Evolutionary conservation across 2,113 vertebrate species (phyloP).

Genomic region (Oryzias celebensis): DNA sequence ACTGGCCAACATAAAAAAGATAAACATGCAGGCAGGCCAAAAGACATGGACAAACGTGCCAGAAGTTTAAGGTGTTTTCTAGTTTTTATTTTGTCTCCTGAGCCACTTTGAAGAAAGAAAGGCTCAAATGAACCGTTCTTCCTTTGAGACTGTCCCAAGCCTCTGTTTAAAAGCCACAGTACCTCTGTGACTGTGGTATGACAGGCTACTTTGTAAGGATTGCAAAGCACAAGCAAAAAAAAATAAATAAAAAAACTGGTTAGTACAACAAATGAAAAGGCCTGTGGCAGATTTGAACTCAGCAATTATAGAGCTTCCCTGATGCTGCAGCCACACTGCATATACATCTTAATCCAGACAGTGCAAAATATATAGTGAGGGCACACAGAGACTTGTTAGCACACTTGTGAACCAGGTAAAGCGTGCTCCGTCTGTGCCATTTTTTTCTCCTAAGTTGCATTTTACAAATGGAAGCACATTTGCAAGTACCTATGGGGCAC

Average conservation of each 20-base stretch:
- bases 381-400: background rate
- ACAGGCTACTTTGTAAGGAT: constrained; percentile 21
- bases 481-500: no score
- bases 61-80: background rate
- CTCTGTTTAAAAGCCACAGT: constrained; percentile 38
- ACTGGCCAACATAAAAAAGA: constrained; percentile 10
- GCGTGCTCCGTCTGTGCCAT: no score
- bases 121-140: constrained; percentile 7
- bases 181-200: constrained; percentile 36
- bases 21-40: background rate
- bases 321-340: constrained; percentile 23
- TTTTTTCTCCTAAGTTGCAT: no score
- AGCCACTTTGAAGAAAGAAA: constrained; percentile 12
- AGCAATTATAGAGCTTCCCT: constrained; percentile 36
- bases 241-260: constrained; percentile 40
- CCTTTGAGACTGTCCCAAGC: constrained; percentile 26
- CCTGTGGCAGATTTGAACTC: constrained; percentile 47
- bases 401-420: no score
- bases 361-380: background rate
- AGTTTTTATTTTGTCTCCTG: constrained; percentile 3
- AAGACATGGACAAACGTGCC: no score
- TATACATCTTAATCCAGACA: constrained; percentile 17
- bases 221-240: constrained; percentile 18
- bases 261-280: constrained; percentile 50
- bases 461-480: no score